Conservation (phyloP, 2,888 invertebrate species). For the Zaprionus bogoriensis region DNA sequence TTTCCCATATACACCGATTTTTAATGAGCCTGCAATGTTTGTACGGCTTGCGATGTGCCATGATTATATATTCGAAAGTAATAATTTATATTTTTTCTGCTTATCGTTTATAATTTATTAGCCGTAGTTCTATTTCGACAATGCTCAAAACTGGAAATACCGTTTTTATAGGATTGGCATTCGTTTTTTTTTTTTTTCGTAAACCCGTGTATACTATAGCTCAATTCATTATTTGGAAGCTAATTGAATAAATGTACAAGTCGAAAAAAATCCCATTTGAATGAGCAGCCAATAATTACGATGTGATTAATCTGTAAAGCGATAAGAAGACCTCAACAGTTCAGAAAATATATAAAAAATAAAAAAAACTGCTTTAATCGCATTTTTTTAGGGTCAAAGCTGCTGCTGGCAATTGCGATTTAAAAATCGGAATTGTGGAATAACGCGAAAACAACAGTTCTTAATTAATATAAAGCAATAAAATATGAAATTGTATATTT, state of each 20-base stretch:
- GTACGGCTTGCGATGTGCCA: neutral
- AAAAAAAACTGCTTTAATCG: neutral
- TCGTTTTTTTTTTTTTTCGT: neutral
- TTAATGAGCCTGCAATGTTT: neutral
- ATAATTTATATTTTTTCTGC: constrained; percentile 3
- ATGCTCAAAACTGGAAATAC: neutral
- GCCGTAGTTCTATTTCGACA: neutral
- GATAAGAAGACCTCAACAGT: too few relatives aligned
- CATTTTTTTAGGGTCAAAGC: neutral
- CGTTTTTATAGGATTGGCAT: neutral
- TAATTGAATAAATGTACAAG: neutral
- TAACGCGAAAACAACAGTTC: too few relatives aligned
- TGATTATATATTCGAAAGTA: neutral
- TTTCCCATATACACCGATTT: neutral
- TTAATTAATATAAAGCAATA: too few relatives aligned
- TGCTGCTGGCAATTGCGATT: too few relatives aligned
- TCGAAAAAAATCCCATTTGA: neutral
- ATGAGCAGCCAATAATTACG: neutral
- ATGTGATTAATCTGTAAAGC: constrained; percentile 16
- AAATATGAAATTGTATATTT: too few relatives aligned
- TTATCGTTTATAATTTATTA: neutral
- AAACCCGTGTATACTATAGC: neutral
- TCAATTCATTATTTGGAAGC: neutral
- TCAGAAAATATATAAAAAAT: neutral
- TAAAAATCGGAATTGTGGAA: too few relatives aligned